Base-by-base conservation (phyloP, 2,797 vertebrate genomes). In the Florisuga fusca region DNA sequence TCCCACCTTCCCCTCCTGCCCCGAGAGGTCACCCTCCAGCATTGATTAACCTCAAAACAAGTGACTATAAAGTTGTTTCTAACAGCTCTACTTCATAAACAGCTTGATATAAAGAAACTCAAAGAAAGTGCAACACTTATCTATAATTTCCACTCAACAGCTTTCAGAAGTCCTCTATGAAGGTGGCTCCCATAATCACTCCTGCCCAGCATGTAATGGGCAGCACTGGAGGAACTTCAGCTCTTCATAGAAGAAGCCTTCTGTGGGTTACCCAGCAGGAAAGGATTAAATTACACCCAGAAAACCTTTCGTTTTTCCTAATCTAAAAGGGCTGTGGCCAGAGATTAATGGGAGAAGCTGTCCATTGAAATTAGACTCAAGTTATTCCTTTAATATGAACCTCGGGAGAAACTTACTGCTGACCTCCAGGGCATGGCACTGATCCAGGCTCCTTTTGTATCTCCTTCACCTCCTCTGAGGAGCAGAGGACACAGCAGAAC, bases 221-320 rank as follows among this genome's bases (percentile, higher is more conserved):
- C 31, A 21, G 53, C 78, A 61, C 74, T 1, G 1, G 90, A 87
- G 59, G 80, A 90, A 79, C 82, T 87, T 29, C 77, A 82, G 74
- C 67, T 33, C n/a, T n/a, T n/a, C n/a, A 20, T 67, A 79, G 71
- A 67, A 82, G 69, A 59, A 79, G 33, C 68, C 69, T 90, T 66
- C 83, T 61, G 55, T 73, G 71, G 90, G 71, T 84, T 88, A 95
- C 93, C 80, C 93, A 94, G 86, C 86, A 93, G 92, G 86, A 82
- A 89, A 89, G 71, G 67, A 90, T 93, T 93, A 74, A 81, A 88
- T 95, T 53, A 79, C 88, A 86, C 33, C 45, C 38, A 84, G 63
- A 84, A 93, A 57, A 27, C 8, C 15, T 25, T 46, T 59, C 48
- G 12, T 68, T 68, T 33, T 50, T 19, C 46, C 81, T 90, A 63